phyloP scores from a whole-genome alignment of 2,797 vertebrate species.

The Chaenodraco wilsoni region DNA sequence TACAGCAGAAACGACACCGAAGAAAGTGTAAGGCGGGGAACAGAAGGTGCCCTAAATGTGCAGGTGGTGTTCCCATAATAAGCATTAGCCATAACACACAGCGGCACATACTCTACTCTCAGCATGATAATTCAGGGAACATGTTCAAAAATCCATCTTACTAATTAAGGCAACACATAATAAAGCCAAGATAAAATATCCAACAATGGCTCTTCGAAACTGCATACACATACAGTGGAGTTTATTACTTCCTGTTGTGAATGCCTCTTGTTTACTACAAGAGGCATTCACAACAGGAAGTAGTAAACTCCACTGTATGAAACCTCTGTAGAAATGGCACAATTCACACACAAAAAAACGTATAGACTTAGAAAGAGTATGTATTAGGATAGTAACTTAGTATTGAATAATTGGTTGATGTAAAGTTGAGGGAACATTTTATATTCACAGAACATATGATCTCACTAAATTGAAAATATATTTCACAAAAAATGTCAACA shows the following conservation, averaged over 20 bases:
- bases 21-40: conserved; percentile 27
- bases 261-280: background rate
- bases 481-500: background rate
- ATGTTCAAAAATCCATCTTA: background rate
- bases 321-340: background rate
- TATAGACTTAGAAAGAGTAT: too few relatives aligned
- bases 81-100: background rate
- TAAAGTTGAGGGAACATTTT: too few relatives aligned
- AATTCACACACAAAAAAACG: background rate
- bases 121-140: background rate
- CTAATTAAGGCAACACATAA: background rate
- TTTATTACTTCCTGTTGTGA: too few relatives aligned
- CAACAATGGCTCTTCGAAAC: background rate
- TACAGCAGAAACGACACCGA: conserved; percentile 50
- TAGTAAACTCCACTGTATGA: too few relatives aligned
- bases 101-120: background rate
- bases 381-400: too few relatives aligned
- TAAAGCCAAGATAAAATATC: conserved; percentile 9
- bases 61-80: conserved; percentile 45
- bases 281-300: background rate
- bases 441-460: conserved; percentile 23
- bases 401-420: too few relatives aligned
- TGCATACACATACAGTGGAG: background rate
- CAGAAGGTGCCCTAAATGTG: conserved; percentile 30
- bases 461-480: background rate